Percentiles rank a stretch among this genome's conserved stretches.
Conservation (phyloP, 2,888 invertebrate species). For the Hypselothyrea guttata region DNA sequence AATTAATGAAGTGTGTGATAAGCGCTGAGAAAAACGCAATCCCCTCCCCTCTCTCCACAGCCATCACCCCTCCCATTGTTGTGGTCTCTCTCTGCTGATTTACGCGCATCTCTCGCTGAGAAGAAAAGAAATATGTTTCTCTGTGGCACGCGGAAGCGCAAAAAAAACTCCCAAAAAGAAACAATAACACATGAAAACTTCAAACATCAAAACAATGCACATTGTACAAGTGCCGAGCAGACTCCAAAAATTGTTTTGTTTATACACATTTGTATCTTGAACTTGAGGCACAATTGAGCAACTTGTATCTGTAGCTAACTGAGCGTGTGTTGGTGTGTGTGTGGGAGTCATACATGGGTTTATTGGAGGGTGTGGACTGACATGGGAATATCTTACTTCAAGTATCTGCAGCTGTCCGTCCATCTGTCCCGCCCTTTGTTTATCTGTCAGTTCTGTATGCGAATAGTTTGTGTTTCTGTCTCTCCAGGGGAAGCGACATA, state of each 20-base stretch:
- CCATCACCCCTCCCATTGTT: conserved; percentile 12
- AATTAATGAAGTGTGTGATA: conserved; percentile 76
- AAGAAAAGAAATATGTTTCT: conserved; percentile 29
- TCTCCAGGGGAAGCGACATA: too few relatives aligned
- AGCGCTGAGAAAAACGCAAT: conserved; percentile 65
- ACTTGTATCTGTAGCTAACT: conserved; percentile 2
- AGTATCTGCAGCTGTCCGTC: conserved; percentile 7
- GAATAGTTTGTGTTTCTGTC: background rate
- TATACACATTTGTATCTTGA: conserved; percentile 68
- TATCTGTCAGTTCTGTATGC: background rate
- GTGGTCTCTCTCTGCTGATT: conserved; percentile 18
- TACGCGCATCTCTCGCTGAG: conserved; percentile 25
- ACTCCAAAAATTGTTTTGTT: conserved; percentile 34
- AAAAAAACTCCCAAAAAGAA: conserved; percentile 22
- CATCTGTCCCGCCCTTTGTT: background rate
- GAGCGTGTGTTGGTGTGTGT: conserved; percentile 4
- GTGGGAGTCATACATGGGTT: conserved; percentile 6
- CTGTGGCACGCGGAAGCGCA: conserved; percentile 47
- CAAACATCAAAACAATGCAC: conserved; percentile 34
- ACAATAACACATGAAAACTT: background rate
- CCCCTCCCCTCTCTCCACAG: conserved; percentile 21
- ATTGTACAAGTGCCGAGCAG: conserved; percentile 32
- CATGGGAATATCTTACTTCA: conserved; percentile 16
- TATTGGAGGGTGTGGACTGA: conserved; percentile 21
- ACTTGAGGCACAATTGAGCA: conserved; percentile 65